phyloP scores from a whole-genome alignment of 1,140 invertebrate species.

The Nasonia longicornis region DNA sequence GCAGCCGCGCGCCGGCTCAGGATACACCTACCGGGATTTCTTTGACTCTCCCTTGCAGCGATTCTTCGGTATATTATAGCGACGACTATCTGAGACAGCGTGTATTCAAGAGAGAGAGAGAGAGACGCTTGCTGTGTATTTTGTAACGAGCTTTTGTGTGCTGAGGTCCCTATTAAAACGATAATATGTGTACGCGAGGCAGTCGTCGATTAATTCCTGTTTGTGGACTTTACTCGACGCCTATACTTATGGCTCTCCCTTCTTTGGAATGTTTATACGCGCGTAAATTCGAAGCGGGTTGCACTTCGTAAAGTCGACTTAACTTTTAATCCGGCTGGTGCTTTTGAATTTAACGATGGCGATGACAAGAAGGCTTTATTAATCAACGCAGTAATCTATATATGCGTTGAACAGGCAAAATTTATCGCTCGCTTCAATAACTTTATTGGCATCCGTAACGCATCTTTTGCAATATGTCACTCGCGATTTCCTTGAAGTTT shows the following conservation, averaged over 20 bases:
- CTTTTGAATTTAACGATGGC: background rate
- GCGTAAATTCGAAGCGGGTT: background rate
- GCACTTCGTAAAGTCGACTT: background rate
- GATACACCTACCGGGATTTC: constrained; percentile 81
- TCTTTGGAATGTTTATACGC: background rate
- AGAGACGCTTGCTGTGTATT: constrained; percentile 44
- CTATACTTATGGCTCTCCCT: background rate
- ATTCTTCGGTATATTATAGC: constrained; percentile 78
- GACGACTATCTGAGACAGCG: constrained; percentile 24
- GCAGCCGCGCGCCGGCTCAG: constrained; percentile 62
- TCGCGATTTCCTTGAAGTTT: background rate
- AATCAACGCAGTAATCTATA: background rate
- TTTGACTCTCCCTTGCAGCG: constrained; percentile 88
- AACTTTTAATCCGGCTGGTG: background rate
- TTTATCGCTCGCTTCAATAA: background rate
- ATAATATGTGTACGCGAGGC: constrained; percentile 28
- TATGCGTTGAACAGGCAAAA: background rate
- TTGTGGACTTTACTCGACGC: background rate
- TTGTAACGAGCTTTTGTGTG: constrained; percentile 14
- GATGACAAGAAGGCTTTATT: background rate
- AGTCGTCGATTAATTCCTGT: constrained; percentile 6
- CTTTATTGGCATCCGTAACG: background rate
- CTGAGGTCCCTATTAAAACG: constrained; percentile 37
- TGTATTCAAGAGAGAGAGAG: constrained; percentile 45
- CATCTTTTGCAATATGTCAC: background rate